Conservation (phyloP, 2,113 vertebrate genomes). For the Semicossyphus pulcher region DNA sequence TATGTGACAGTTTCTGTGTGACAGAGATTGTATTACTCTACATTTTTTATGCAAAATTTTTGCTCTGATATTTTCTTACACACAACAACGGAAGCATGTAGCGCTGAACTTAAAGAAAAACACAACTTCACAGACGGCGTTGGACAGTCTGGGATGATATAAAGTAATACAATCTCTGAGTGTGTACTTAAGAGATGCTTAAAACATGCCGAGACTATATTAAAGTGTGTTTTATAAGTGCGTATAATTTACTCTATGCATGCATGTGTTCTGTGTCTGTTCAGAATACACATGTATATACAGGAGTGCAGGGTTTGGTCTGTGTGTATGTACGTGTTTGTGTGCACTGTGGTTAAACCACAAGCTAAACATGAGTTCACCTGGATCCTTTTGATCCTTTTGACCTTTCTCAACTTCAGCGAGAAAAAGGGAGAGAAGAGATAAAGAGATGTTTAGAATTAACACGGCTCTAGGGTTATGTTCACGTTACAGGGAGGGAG, state of each 20-base stretch:
- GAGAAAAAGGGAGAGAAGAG: conserved; percentile 86
- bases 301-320: neutral
- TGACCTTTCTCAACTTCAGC: conserved; percentile 95
- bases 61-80: neutral
- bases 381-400: conserved; percentile 98
- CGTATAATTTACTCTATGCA: conserved; percentile 31
- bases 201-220: conserved; percentile 63
- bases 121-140: neutral
- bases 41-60: conserved; percentile 1
- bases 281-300: conserved; percentile 16
- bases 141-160: conserved; percentile 42
- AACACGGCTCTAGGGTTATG: conserved; percentile 80
- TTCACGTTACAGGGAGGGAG: conserved; percentile 36
- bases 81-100: neutral
- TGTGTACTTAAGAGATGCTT: conserved; percentile 44
- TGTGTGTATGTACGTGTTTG: conserved; percentile 35
- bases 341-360: conserved; percentile 82
- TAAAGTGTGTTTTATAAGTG: conserved; percentile 29
- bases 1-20: conserved; percentile 28
- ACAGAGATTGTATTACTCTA: conserved; percentile 74
- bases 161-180: conserved; percentile 73
- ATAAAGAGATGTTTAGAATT: conserved; percentile 91
- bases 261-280: conserved; percentile 41
- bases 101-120: neutral
- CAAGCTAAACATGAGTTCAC: conserved; percentile 98